Evolutionary conservation across 2,797 vertebrate genomes (phyloP).

Genomic region (Podargus strigoides): DNA sequence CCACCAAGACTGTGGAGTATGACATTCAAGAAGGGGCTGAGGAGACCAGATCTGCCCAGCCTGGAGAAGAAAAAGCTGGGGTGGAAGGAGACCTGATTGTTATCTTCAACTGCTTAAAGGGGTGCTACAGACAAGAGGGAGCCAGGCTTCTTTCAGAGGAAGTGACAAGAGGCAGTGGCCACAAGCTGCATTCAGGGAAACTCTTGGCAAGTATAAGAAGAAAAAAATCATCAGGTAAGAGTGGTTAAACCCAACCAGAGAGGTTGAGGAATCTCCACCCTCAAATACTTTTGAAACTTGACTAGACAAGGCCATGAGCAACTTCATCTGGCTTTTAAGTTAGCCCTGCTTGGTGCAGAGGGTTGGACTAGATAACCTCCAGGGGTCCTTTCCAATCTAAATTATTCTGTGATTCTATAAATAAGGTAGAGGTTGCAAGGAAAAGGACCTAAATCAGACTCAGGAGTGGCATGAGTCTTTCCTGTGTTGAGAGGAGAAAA

Average conservation of each 20-base stretch:
- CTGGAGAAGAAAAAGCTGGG: not conserved
- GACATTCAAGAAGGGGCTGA: not conserved
- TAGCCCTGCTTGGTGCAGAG: not conserved
- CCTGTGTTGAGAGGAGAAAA: conserved; percentile 30
- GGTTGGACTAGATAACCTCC: conserved; percentile 3
- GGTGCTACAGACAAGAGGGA: not conserved
- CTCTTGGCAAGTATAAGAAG: not conserved
- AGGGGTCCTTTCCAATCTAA: conserved; percentile 32
- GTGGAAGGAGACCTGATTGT: not conserved
- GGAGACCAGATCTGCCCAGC: accelerated
- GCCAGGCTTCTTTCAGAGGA: not conserved
- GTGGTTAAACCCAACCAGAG: not conserved
- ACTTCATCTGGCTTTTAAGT: conserved; percentile 2
- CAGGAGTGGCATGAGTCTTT: conserved; percentile 45
- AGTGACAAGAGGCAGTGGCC: not conserved
- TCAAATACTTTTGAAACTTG: not conserved
- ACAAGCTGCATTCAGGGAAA: not conserved
- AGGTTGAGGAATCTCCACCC: not conserved
- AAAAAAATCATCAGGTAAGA: not conserved
- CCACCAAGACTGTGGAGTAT: too few relatives aligned
- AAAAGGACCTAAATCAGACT: conserved; percentile 31
- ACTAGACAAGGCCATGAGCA: not conserved
- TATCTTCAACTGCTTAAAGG: not conserved
- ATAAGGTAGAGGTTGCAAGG: conserved; percentile 4
- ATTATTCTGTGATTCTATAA: conserved; percentile 42